These are phyloP conservation scores for Brachionus asplanchnoidis DNA, from an alignment of 1,140 invertebrate genomes.

Conservation along the genomic window DNA sequence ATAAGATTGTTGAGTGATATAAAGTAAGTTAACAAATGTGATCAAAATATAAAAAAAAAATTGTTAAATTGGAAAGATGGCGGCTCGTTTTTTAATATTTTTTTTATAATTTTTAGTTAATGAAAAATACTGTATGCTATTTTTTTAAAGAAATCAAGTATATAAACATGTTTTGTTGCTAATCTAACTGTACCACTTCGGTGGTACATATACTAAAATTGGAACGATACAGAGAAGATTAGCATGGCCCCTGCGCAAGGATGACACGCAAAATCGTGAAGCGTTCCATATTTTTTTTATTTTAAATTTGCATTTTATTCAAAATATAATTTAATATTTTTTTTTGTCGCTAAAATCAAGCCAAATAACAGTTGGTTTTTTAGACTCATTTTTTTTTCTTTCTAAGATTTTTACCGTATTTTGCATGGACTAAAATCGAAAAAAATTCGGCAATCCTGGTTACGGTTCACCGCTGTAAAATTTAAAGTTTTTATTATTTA, in stretches of 20 bases:
- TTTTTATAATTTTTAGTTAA: not conserved
- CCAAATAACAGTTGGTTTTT: no score
- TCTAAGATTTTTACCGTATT: no score
- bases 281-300: constrained; percentile 41
- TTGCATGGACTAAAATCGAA: no score
- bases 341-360: no score
- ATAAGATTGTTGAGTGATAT: not conserved
- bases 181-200: constrained; percentile 26
- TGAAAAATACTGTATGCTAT: not conserved
- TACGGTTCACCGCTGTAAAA: no score
- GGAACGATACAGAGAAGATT: constrained; percentile 40
- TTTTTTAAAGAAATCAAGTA: not conserved
- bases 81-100: not conserved
- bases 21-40: no score
- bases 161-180: not conserved
- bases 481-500: no score
- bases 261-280: constrained; percentile 41
- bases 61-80: not conserved
- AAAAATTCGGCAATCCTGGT: no score
- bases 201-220: constrained; percentile 42
- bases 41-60: no score
- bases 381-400: no score
- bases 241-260: constrained; percentile 41
- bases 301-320: no score
- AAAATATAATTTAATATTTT: no score